Base-by-base conservation (phyloP, 2,888 invertebrate species). In the Sphaerophoria taeniata region DNA sequence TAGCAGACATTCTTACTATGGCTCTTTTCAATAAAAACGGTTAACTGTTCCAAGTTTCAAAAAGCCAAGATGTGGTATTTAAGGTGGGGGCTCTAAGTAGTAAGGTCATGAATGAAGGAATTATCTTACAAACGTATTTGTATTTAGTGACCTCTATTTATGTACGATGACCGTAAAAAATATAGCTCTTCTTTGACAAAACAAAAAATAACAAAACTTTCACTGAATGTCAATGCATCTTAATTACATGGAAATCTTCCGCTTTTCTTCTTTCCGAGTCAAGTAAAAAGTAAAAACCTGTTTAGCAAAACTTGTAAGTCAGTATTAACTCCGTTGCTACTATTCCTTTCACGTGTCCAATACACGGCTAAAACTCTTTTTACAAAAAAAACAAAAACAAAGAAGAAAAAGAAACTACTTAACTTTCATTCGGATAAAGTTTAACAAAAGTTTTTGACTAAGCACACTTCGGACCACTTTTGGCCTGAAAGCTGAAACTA, bases 401-500 rank as follows among this genome's bases (percentile, higher is more conserved):
- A 16, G 36, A 14, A 33, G 47, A 2, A 7, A 5, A 24, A 49
- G 7, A 67, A 31, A 24, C 39, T 36, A 43, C 67, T 51, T 67
- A 39, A 67, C 63, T 63, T 55, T 69, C 78, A 58, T 78, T 78
- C 51, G 72, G 51, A 70, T 49, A 70, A 83, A 83, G 82, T 83
- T 79, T 61, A 79, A 75, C 84, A 83, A 84, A 84, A 84, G 58
- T 84, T 79, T 74, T 63, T 70, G 70, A 74, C 70, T 84, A 73
- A 83, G 82, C 78, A 83, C 75, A 79, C 84, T 84, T 84, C 67
- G 11, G 71, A 74, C 60, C 79, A 75, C 79, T 84, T 83, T 84
- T 75, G 71, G 79, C 74, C 74, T 24, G 34, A n/a, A 67, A 61
- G 34, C 43, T 24, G 24, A 24, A 24, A 24, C 24, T 24, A 24